Conservation (phyloP, 1,140 invertebrate species). For the Drosophila ogumai region DNA sequence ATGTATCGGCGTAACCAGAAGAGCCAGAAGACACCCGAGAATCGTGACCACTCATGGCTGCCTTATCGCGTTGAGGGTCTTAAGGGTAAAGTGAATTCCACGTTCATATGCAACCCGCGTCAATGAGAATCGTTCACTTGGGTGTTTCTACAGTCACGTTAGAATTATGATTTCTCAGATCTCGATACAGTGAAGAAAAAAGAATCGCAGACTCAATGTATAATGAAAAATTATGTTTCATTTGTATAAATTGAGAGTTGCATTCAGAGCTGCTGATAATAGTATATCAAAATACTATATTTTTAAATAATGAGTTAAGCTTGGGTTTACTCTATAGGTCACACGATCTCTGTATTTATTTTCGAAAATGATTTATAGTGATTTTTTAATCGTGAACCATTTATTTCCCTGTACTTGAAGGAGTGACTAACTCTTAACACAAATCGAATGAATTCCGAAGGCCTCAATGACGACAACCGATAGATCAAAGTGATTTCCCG, state of each 20-base stretch:
- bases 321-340: background rate
- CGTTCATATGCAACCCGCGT: background rate
- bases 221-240: background rate
- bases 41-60: constrained; percentile 42
- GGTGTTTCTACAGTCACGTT: constrained; percentile 3
- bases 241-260: background rate
- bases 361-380: background rate
- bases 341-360: too few species aligned
- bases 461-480: constrained; percentile 15
- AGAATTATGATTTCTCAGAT: background rate
- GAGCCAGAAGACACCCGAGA: constrained; percentile 16
- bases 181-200: background rate
- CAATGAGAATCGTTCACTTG: background rate
- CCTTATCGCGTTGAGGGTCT: constrained; percentile 14
- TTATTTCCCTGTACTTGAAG: background rate
- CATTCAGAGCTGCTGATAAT: background rate
- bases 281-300: too few species aligned
- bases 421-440: constrained; percentile 16
- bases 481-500: constrained; percentile 39
- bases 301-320: background rate
- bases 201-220: background rate
- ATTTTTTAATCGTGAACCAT: background rate
- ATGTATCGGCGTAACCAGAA: constrained; percentile 23
- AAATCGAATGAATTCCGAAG: background rate
- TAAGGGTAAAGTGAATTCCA: constrained; percentile 5